Evolutionary conservation across 1,140 invertebrate genomes (phyloP).

Genomic region (Mya arenaria): DNA sequence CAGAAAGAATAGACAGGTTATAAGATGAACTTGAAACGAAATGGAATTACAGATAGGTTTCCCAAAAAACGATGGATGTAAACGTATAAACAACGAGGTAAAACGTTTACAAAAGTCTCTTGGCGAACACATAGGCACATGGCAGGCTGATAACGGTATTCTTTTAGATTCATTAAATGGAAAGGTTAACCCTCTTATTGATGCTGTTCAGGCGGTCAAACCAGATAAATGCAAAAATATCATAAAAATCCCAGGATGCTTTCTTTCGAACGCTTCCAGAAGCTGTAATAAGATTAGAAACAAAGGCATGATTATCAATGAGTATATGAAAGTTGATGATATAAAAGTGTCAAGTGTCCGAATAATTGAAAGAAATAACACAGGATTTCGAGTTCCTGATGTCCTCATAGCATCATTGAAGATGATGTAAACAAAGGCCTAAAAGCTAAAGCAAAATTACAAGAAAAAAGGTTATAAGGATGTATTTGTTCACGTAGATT

Average conservation of each 20-base stretch:
- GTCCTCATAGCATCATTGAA: background rate
- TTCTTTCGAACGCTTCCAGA: background rate
- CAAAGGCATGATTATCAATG: background rate
- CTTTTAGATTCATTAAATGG: background rate
- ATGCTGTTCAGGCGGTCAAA: background rate
- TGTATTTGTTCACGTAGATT: background rate
- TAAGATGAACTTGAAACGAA: slow-evolving; percentile 3
- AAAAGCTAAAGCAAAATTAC: background rate
- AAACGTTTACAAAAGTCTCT: background rate
- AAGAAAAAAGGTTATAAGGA: background rate
- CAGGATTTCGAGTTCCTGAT: background rate
- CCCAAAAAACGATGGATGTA: background rate
- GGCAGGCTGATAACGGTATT: background rate
- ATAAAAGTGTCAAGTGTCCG: background rate
- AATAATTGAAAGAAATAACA: background rate
- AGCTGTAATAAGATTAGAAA: background rate
- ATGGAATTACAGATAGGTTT: background rate
- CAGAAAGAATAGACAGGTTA: slow-evolving; percentile 1
- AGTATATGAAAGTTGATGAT: background rate
- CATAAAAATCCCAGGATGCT: background rate
- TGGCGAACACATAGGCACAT: background rate
- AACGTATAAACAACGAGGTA: background rate
- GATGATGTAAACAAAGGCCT: background rate
- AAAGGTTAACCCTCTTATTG: background rate
- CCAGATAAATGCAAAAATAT: background rate